Base-by-base conservation (phyloP, 2,888 invertebrate genomes). In the Ctenicera cuprea region DNA sequence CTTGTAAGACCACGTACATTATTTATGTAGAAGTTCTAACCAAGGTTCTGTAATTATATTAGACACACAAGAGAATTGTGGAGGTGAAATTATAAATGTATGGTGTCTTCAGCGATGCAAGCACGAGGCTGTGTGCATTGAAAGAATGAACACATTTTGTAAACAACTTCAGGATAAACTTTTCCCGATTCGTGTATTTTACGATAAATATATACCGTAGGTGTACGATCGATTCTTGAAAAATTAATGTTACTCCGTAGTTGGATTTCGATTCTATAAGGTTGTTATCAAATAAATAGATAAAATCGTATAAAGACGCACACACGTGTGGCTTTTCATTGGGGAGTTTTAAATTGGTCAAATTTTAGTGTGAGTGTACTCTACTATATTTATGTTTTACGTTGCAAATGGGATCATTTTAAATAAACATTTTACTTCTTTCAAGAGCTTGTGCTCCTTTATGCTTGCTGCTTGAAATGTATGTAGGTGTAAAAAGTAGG, bases 21-120 rank as follows among this genome's bases (percentile, higher is more conserved):
- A 67, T 67, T 67, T 57, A 67, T 33, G 43, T 43, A 9, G 43
- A 67, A 67, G 59, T 67, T 30, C 66, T 26, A 41, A 65, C 33
- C 54, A 52, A 57, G 30, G 57, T 22, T 33, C 30, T 38, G 57
- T 59, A 67, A 57, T 59, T 59, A 67, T 45, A 37, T 59, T 54
- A 45, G 33, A 59, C 67, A 33, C 26, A 45, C 66, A 26, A 57
- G n/a, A 11, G 41, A 30, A 57, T 26, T 7, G 67, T 59, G 16
- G 67, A 12, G 20, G 26, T 12, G 30, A 22, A 16, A 59, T 33
- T 45, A 59, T 9, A 33, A 7, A 57, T 45, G 43, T 67, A 59
- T 20, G 18, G 16, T 16, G 22, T 59, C 45, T 45, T 16, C 22
- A 12, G 8, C 1, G 14, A 37, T 22, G 30, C 18, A 59, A 59